phyloP scores from a whole-genome alignment of 2,888 invertebrate genomes.

The Drosophila mimetica region DNA sequence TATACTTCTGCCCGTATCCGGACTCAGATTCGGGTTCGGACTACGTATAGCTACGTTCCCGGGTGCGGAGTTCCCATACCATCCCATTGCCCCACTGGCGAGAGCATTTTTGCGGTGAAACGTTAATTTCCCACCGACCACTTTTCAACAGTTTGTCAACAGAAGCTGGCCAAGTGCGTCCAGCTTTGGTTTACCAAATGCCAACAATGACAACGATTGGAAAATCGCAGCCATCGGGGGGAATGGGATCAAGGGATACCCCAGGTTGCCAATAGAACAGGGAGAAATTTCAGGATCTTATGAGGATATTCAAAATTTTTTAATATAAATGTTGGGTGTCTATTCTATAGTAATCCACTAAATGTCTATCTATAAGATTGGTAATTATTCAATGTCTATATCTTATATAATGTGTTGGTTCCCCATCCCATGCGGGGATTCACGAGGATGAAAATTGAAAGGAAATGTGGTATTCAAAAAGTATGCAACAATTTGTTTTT shows the following conservation, averaged over 20 bases:
- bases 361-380: too few relatives aligned
- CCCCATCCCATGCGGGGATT: too few relatives aligned
- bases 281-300: background rate
- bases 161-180: slow-evolving; percentile 34
- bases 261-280: too few relatives aligned
- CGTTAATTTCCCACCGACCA: slow-evolving; percentile 75
- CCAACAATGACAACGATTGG: slow-evolving; percentile 44
- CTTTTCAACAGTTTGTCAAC: slow-evolving; percentile 76
- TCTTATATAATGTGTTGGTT: too few relatives aligned
- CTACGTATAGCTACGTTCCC: background rate
- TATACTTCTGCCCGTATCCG: background rate
- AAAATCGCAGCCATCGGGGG: background rate
- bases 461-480: too few relatives aligned
- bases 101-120: slow-evolving; percentile 74
- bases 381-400: too few relatives aligned
- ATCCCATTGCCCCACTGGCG: slow-evolving; percentile 37
- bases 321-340: background rate
- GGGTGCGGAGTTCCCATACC: background rate
- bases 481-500: too few relatives aligned
- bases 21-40: slow-evolving; percentile 11
- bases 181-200: slow-evolving; percentile 45
- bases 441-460: too few relatives aligned
- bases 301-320: too few relatives aligned
- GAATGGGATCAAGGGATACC: slow-evolving; percentile 4
- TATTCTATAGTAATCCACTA: too few relatives aligned